Percentiles rank a stretch among this genome's conserved stretches.
Conservation (phyloP, 2,797 vertebrate species). For the Hippopotamyrus pictus region DNA sequence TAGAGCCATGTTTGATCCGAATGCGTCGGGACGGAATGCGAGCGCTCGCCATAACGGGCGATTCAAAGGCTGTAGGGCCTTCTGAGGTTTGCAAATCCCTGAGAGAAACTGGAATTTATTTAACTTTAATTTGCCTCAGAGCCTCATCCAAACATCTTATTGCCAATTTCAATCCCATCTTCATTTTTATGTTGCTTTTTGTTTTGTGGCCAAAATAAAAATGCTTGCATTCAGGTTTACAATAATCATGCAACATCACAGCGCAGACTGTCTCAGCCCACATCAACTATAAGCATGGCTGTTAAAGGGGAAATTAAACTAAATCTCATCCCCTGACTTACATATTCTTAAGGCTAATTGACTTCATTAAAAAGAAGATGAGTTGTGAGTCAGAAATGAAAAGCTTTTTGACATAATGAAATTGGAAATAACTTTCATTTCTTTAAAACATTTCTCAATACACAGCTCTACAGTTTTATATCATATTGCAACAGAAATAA, state of each 20-base stretch:
- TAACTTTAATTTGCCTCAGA: conserved; percentile 4
- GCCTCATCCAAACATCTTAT: neutral
- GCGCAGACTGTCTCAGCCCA: conserved; percentile 28
- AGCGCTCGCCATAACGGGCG: neutral
- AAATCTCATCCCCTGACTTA: conserved; percentile 54
- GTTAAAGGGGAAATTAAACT: conserved; percentile 53
- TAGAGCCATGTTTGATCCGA: neutral
- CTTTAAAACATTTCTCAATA: conserved; percentile 74
- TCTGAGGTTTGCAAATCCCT: neutral
- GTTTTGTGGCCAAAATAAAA: neutral
- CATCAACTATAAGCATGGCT: conserved; percentile 36
- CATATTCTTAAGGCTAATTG: conserved; percentile 63
- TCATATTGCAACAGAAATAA: conserved; percentile 96
- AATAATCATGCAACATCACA: conserved; percentile 1
- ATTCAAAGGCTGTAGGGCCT: neutral
- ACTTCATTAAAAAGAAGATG: conserved; percentile 53
- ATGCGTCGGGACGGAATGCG: neutral
- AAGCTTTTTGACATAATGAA: conserved; percentile 50
- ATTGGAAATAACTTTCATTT: conserved; percentile 70
- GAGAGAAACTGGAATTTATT: conserved; percentile 1
- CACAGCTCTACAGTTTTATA: conserved; percentile 87
- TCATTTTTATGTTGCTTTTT: neutral
- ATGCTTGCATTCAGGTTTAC: neutral
- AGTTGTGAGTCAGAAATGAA: conserved; percentile 46
- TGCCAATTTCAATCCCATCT: neutral